Conservation (phyloP, 2,797 vertebrate genomes). For the Nasua narica region DNA sequence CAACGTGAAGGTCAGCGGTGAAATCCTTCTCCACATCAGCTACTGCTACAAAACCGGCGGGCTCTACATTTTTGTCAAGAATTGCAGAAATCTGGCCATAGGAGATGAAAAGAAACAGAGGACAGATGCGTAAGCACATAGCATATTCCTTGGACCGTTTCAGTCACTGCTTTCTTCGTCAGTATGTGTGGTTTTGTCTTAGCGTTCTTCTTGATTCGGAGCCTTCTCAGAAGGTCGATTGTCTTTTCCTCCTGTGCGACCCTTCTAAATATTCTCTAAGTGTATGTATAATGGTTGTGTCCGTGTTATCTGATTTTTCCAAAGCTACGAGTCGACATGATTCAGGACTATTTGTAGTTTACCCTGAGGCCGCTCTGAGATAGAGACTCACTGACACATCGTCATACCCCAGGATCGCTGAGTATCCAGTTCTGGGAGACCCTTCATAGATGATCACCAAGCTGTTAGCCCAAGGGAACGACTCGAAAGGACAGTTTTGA, state of each 20-base stretch:
- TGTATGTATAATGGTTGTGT: not conserved
- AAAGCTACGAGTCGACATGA: not conserved
- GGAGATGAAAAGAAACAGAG: slow-evolving; percentile 95
- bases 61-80: slow-evolving; percentile 93
- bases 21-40: slow-evolving; percentile 93
- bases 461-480: not conserved
- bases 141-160: not conserved
- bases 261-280: slow-evolving; percentile 4
- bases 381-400: not conserved
- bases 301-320: slow-evolving; percentile 17
- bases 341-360: slow-evolving; percentile 22
- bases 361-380: not conserved
- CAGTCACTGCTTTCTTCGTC: not conserved
- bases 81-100: slow-evolving; percentile 94
- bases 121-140: slow-evolving; percentile 92
- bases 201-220: not conserved
- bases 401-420: not conserved
- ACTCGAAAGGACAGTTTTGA: not conserved
- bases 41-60: slow-evolving; percentile 98
- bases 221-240: not conserved
- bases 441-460: slow-evolving; percentile 36
- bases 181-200: not conserved
- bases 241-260: not conserved
- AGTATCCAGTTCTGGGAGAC: not conserved
- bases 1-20: slow-evolving; percentile 93